Evolutionary conservation across 2,888 invertebrate species (phyloP).

Genomic region (Scrobipalpa atriplicella): DNA sequence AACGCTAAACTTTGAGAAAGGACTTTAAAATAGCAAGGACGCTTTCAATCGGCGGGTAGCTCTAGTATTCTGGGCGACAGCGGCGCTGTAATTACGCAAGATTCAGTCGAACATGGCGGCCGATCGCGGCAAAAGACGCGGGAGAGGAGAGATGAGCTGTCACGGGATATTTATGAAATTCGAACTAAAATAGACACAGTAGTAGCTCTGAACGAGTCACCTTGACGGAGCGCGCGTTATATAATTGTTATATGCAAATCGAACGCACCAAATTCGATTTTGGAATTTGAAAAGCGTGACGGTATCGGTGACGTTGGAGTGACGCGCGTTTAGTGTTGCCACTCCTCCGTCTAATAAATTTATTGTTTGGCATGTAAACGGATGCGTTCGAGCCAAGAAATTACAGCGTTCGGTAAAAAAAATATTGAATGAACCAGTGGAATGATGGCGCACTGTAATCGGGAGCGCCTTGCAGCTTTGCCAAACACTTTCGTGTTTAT

Average conservation of each 20-base stretch:
- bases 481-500: conserved; percentile 74
- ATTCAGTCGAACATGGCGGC: conserved; percentile 66
- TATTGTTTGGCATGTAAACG: conserved; percentile 83
- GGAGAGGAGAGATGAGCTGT: conserved; percentile 79
- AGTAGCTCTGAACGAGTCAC: conserved; percentile 78
- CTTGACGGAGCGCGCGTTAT: conserved; percentile 75
- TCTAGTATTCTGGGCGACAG: conserved; percentile 33
- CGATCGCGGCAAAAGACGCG: conserved; percentile 69
- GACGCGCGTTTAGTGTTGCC: conserved; percentile 75
- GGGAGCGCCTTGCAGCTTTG: conserved; percentile 69
- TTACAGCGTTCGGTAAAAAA: conserved; percentile 79
- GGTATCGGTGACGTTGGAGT: conserved; percentile 69
- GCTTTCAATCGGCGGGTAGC: conserved; percentile 49
- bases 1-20: conserved; percentile 77
- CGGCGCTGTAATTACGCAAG: conserved; percentile 65
- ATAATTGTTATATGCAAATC: conserved; percentile 60
- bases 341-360: conserved; percentile 82
- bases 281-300: conserved; percentile 67
- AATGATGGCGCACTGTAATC: conserved; percentile 77
- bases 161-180: conserved; percentile 82
- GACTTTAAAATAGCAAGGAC: conserved; percentile 82
- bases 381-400: conserved; percentile 83
- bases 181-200: conserved; percentile 79
- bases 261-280: conserved; percentile 50
- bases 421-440: conserved; percentile 80